Base-by-base conservation (phyloP, 37 sponge, comb jelly and placozoan species). In the Amphimedon queenslandica region DNA sequence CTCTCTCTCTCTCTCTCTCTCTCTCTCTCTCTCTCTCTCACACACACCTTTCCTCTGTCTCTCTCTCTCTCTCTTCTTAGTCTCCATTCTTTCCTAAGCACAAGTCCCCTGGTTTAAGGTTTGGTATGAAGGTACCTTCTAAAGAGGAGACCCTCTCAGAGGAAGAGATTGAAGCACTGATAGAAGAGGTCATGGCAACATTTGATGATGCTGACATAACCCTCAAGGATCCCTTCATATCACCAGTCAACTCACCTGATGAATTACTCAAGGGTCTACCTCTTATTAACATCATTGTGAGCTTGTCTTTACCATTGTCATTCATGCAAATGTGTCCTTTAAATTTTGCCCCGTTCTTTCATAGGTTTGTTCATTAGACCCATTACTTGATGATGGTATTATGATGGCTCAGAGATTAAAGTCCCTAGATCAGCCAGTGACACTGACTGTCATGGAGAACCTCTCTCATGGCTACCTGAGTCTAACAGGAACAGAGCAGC, bases 361-460 rank as follows among this genome's bases (percentile, higher is more conserved):
- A 2, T 42, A 92, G 90, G 96, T 67, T 3, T 70, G 80, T 29
- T 80, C 77, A 5, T 74, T 89, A 37, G 97, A 96, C 42, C 90
- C 97, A 18, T 57, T 93, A 37, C 66, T 96, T 72, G 97, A 96
- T 65, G 97, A 96, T 60, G 53, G 88, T 1, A 75, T 96, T 1
- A 78, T 60, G 0, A 85, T 92, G 68, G 94, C 93, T 24, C 76
- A 79, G n/a, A 64, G 76, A n/a, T 81, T 96, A 67, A 81, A 83
- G 47, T 70, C 81, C 3, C 58, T 75, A 25, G 74, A 74, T 1
- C 82, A 86, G 40, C 78, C 78, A 29, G 95, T 94, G 10, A 63
- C 70, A 1, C 80, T 94, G 24, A 61, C 75, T 25, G 72, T 94
- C 1, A 47, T 87, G 63, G 70, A 77, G 16, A 69, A 65, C 13